Base-by-base conservation (phyloP, 2,888 invertebrate species). In the Heliconius cydno region DNA sequence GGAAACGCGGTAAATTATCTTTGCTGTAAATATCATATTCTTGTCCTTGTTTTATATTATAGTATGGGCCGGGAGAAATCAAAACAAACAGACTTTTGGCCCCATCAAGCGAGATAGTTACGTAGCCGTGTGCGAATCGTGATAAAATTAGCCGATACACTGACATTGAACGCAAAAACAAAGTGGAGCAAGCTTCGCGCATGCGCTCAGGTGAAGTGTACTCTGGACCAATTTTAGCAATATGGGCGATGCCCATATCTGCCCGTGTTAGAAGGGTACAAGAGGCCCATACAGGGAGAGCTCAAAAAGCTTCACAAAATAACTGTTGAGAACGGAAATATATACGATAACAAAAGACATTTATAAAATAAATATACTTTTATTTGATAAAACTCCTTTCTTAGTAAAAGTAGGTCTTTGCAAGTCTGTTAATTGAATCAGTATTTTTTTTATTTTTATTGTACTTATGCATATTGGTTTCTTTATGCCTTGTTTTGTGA, bases 131-230 rank as follows among this genome's bases (percentile, higher is more conserved):
- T 89, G 90, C 90, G 92, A 90, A 89, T 88, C 90, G 92, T 87
- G 94, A 93, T 94, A 94, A 94, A 94, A 94, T 94, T 94, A 94
- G 94, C 92, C 90, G 92, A 92, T 94, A 94, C 92, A 91, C 93
- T 94, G 94, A 94, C 94, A 94, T 94, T 94, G 94, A 94, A 94
- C 94, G 94, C 92, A 92, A 94, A 93, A 94, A 93, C 93, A 93
- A 94, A 93, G 92, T 94, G 88, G 92, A 92, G 90, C 92, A 90
- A 88, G 88, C 85, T 87, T 87, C 84, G 91, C 93, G 92, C 92
- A 91, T 90, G 92, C 91, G 92, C 87, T 87, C 92, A 91, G 90
- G 91, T 92, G 87, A 86, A 82, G 87, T 85, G 65, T 77, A 78
- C 88, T 88, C 86, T 88, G 86, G 86, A 86, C 88, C 88, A 89